Evolutionary conservation across 2,888 invertebrate genomes (phyloP).

Genomic region (Apotomis capreana): DNA sequence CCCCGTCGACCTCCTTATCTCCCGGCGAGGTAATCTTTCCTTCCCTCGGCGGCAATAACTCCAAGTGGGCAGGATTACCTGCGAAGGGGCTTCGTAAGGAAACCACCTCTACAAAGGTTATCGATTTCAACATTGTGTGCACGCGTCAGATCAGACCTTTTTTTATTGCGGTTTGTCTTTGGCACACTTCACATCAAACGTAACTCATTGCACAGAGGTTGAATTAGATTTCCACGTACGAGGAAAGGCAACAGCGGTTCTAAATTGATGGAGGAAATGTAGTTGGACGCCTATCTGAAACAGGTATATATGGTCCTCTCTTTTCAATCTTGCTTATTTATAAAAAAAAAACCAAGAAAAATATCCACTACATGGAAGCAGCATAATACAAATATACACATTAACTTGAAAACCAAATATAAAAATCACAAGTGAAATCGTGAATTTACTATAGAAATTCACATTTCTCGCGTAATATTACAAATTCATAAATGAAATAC

Average conservation of each 20-base stretch:
- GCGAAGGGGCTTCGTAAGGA: slow-evolving; percentile 78
- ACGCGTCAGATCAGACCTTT: slow-evolving; percentile 62
- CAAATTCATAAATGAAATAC: slow-evolving; percentile 11
- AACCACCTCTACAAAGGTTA: slow-evolving; percentile 80
- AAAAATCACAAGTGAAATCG: neutral
- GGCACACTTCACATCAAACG: slow-evolving; percentile 42
- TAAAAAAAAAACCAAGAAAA: neutral
- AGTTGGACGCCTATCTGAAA: neutral
- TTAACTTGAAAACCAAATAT: neutral
- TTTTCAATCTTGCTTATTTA: neutral
- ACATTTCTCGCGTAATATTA: neutral
- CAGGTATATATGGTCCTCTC: neutral
- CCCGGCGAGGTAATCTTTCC: slow-evolving; percentile 83
- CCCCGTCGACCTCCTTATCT: slow-evolving; percentile 83
- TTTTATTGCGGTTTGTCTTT: slow-evolving; percentile 63
- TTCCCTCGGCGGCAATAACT: slow-evolving; percentile 83
- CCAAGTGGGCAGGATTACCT: slow-evolving; percentile 84
- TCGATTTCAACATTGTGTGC: slow-evolving; percentile 79
- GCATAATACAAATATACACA: neutral
- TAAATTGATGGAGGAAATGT: neutral
- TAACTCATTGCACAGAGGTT: slow-evolving; percentile 15
- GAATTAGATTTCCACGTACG: slow-evolving; percentile 12
- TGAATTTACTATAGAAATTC: neutral
- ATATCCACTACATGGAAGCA: neutral
- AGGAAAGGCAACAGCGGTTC: neutral